Conservation (phyloP, 2,888 invertebrate species). For the Latrodectus elegans region DNA sequence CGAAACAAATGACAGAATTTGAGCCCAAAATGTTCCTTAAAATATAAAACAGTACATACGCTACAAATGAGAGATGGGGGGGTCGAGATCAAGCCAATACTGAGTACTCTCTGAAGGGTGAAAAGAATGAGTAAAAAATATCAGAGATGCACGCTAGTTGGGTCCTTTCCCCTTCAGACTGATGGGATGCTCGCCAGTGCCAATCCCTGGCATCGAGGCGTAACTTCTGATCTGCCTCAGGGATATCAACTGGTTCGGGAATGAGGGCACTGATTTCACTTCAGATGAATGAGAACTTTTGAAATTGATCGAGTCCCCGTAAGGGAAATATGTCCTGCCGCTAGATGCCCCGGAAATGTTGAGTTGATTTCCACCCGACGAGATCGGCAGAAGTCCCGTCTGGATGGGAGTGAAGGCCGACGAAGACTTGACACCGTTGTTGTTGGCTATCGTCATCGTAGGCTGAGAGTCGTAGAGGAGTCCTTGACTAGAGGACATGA, state of each 20-base stretch:
- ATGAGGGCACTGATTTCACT: constrained; percentile 76
- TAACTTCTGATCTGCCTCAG: constrained; percentile 97
- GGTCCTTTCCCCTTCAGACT: constrained; percentile 70
- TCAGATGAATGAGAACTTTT: constrained; percentile 38
- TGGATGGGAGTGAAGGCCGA: constrained; percentile 93
- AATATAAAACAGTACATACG: not conserved
- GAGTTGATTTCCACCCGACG: constrained; percentile 63
- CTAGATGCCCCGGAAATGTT: constrained; percentile 69
- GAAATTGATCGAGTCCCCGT: constrained; percentile 86
- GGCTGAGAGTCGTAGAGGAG: constrained; percentile 55
- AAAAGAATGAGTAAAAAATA: not conserved
- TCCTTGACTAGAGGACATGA: constrained; percentile 61
- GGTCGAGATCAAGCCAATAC: constrained; percentile 29
- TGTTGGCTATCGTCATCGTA: constrained; percentile 54
- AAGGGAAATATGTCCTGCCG: constrained; percentile 80
- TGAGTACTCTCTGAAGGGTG: constrained; percentile 11
- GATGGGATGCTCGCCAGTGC: constrained; percentile 68
- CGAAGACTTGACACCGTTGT: constrained; percentile 70
- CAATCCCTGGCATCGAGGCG: constrained; percentile 85
- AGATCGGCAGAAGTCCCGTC: constrained; percentile 72
- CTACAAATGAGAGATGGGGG: constrained; percentile 1
- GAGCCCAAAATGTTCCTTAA: not conserved
- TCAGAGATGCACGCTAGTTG: constrained; percentile 46
- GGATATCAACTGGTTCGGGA: constrained; percentile 94
- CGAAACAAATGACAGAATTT: not conserved